Percentiles rank a stretch among this genome's conserved stretches.
These are phyloP conservation scores for Oriolus oriolus DNA, from an alignment of 2,113 vertebrate species.

Conservation along the genomic window DNA sequence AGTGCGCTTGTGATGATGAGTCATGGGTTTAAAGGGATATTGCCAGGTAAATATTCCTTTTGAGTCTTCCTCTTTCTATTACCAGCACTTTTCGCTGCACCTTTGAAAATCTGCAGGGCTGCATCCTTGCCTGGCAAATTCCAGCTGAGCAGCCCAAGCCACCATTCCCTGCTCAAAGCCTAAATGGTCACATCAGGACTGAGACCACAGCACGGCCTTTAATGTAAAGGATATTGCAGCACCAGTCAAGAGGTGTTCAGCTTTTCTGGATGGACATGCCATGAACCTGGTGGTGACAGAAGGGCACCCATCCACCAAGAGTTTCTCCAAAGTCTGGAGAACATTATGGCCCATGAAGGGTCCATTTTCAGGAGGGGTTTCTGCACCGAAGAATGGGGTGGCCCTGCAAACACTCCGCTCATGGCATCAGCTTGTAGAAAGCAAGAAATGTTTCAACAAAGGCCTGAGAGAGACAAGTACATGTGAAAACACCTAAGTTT, in stretches of 20 bases:
- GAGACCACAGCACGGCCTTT: background rate
- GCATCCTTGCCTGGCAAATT: background rate
- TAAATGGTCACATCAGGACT: background rate
- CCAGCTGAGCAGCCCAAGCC: background rate
- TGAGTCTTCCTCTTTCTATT: background rate
- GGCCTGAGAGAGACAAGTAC: background rate
- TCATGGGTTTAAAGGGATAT: background rate
- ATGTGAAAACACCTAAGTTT: background rate
- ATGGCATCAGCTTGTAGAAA: background rate
- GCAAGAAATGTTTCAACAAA: background rate
- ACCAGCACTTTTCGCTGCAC: background rate
- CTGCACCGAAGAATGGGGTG: accelerated
- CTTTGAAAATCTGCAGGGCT: background rate
- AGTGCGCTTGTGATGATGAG: background rate
- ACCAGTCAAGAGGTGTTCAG: background rate
- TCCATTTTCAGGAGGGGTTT: background rate
- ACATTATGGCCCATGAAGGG: too few species aligned
- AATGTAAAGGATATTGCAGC: background rate
- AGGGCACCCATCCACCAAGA: background rate
- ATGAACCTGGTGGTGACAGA: background rate
- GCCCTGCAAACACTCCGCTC: background rate
- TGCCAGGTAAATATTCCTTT: background rate
- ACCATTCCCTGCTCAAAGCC: background rate
- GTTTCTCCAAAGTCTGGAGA: background rate
- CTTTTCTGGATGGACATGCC: background rate